phyloP scores from a whole-genome alignment of 2,797 vertebrate species.

The Malurus splendens region DNA sequence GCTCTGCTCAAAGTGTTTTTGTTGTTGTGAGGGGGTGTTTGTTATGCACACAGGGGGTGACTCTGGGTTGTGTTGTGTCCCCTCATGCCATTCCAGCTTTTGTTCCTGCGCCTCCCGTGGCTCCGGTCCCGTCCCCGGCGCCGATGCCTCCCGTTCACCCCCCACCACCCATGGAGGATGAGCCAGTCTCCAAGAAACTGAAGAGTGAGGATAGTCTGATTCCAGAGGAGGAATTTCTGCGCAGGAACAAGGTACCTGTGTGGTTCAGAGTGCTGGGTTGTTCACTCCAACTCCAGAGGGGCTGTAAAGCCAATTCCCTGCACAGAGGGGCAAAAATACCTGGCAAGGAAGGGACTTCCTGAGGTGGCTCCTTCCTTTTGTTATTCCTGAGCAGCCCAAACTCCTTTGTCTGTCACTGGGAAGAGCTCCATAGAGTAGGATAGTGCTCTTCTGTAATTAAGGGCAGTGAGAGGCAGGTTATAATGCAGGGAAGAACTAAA shows the following conservation, averaged over 20 bases:
- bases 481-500: background rate
- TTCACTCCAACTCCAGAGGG: background rate
- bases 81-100: constrained; percentile 75
- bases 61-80: background rate
- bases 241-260: constrained; percentile 85
- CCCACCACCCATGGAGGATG: constrained; percentile 89
- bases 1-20: background rate
- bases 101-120: constrained; percentile 91
- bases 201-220: constrained; percentile 96
- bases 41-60: background rate
- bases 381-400: background rate
- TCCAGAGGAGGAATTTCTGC: constrained; percentile 94
- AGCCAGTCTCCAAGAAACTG: constrained; percentile 92
- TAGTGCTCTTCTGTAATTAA: background rate
- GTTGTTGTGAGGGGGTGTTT: background rate
- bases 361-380: background rate
- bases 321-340: background rate
- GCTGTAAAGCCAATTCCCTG: background rate
- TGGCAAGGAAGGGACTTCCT: background rate
- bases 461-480: background rate
- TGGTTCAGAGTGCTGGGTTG: background rate
- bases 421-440: background rate
- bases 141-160: constrained; percentile 86
- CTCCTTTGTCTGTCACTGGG: background rate
- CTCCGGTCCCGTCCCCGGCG: constrained; percentile 78